Conservation (phyloP, 1,140 invertebrate species). For the Bombus fervidus region DNA sequence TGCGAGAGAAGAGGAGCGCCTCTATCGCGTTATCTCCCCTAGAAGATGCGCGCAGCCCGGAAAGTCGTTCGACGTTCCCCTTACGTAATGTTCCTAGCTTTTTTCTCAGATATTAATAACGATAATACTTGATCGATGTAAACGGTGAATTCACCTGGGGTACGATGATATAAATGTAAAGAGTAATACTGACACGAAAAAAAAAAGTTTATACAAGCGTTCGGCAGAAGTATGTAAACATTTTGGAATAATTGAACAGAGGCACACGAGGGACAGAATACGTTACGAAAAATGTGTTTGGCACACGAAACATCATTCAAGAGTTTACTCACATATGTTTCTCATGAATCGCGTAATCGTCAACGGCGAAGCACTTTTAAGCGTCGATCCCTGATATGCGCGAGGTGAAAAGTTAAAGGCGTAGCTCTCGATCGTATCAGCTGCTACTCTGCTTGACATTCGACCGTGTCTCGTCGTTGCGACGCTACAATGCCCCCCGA, state of each 20-base stretch:
- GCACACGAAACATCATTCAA: background rate
- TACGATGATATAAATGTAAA: constrained; percentile 46
- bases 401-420: constrained; percentile 38
- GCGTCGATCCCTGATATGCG: constrained; percentile 19
- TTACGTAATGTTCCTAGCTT: constrained; percentile 25
- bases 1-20: background rate
- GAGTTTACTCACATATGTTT: background rate
- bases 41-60: background rate
- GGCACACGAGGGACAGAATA: background rate
- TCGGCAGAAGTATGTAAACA: background rate
- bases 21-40: constrained; percentile 41
- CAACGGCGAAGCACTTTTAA: background rate
- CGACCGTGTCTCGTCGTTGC: constrained; percentile 26
- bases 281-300: background rate
- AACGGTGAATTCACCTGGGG: constrained; percentile 10
- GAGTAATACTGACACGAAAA: constrained; percentile 52
- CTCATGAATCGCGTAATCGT: constrained; percentile 4
- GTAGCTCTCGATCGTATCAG: constrained; percentile 30
- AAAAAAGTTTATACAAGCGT: constrained; percentile 19
- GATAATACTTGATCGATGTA: constrained; percentile 38
- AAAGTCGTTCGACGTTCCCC: constrained; percentile 23
- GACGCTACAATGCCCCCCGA: background rate
- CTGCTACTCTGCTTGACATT: constrained; percentile 30
- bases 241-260: background rate
- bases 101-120: constrained; percentile 25